Evolutionary conservation across 2,797 vertebrate species (phyloP).

Genomic region (Iguana delicatissima): DNA sequence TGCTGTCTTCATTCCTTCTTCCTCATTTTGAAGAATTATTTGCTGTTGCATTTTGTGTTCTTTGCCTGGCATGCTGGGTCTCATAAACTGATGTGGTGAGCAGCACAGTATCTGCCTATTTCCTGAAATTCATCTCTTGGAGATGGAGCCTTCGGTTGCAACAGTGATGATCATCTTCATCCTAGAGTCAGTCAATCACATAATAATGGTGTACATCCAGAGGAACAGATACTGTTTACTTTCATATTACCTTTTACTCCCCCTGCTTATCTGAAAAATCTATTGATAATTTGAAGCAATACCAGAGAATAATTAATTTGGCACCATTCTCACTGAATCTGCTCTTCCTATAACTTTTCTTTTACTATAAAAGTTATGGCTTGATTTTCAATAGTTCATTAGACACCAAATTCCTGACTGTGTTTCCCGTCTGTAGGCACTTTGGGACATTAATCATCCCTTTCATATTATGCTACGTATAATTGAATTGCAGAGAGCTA

Average conservation of each 20-base stretch:
- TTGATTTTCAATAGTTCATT: background rate
- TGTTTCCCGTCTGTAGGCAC: background rate
- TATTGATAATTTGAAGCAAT: background rate
- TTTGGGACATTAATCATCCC: constrained; percentile 8
- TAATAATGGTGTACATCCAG: background rate
- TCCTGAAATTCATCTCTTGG: constrained; percentile 22
- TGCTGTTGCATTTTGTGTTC: constrained; percentile 22
- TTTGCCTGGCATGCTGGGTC: background rate
- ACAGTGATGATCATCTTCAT: background rate
- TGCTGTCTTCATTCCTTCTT: constrained; percentile 1
- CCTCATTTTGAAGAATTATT: constrained; percentile 7
- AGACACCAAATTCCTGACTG: background rate
- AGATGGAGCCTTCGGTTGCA: background rate
- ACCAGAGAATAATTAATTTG: background rate
- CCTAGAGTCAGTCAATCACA: background rate
- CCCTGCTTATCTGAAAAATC: background rate
- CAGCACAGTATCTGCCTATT: background rate
- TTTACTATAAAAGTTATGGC: background rate
- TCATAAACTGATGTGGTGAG: constrained; percentile 1
- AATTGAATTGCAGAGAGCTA: background rate
- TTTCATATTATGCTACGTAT: background rate
- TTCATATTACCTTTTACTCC: background rate
- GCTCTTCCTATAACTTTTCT: background rate
- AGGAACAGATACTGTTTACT: background rate
- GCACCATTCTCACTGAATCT: background rate